phyloP scores from a whole-genome alignment of 1,140 invertebrate species.

The Euglossa dilemma region DNA sequence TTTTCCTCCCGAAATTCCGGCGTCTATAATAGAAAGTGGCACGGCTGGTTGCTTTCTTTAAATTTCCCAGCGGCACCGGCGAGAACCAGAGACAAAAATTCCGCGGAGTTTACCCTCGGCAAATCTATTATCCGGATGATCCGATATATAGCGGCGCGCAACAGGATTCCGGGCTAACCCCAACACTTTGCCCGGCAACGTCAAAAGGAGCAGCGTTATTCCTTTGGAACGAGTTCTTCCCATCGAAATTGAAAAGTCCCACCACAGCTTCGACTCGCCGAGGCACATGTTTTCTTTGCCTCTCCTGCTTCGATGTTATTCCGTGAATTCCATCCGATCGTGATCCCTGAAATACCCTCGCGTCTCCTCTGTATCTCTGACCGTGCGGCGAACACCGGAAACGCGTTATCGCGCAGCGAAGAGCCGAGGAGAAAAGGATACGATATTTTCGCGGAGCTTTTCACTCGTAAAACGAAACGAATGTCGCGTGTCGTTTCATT shows the following conservation, averaged over 20 bases:
- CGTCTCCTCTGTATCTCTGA: neutral
- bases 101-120: constrained; percentile 12
- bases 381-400: neutral
- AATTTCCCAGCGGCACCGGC: neutral
- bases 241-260: constrained; percentile 45
- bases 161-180: constrained; percentile 43
- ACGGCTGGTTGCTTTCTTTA: constrained; percentile 33
- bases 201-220: constrained; percentile 47
- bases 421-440: neutral
- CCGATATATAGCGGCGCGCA: constrained; percentile 45
- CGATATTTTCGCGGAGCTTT: neutral
- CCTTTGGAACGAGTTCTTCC: constrained; percentile 24
- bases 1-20: too few species aligned
- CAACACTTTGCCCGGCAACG: constrained; percentile 25
- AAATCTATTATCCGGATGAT: constrained; percentile 56
- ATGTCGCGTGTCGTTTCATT: neutral
- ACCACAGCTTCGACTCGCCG: neutral
- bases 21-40: too few species aligned
- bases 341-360: constrained; percentile 26
- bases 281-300: constrained; percentile 36
- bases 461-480: neutral
- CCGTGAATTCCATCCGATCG: constrained; percentile 29
- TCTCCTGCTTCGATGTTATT: constrained; percentile 10
- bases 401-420: neutral
- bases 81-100: constrained; percentile 7